Percentiles rank a stretch among this genome's conserved stretches.
Conservation (phyloP, 1,140 invertebrate genomes). For the Lethocerus indicus region DNA sequence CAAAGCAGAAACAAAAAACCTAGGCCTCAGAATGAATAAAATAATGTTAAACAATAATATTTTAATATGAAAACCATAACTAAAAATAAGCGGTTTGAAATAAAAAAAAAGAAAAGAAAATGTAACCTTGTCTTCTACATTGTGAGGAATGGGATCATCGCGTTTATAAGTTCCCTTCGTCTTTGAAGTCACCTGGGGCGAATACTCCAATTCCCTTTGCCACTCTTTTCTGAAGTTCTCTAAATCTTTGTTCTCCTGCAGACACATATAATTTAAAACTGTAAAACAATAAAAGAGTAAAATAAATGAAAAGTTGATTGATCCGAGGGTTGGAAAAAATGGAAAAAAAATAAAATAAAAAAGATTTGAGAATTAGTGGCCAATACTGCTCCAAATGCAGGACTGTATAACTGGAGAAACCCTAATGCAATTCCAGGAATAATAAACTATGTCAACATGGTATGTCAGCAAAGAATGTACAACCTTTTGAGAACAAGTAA, state of each 20-base stretch:
- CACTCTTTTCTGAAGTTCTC: constrained; percentile 12
- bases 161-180: background rate
- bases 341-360: background rate
- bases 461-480: too few relatives aligned
- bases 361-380: background rate
- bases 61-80: background rate
- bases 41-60: background rate
- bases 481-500: too few relatives aligned
- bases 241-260: background rate
- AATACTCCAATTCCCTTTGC: constrained; percentile 11
- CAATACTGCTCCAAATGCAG: background rate
- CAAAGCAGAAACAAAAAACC: background rate
- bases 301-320: background rate
- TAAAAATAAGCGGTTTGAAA: background rate
- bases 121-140: constrained; percentile 12
- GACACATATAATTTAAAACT: background rate
- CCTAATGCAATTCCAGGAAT: too few relatives aligned
- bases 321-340: background rate
- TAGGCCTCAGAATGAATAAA: background rate
- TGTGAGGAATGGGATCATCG: background rate
- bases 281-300: background rate
- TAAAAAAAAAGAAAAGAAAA: too few relatives aligned
- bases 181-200: background rate
- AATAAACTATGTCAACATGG: too few relatives aligned
- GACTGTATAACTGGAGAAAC: too few relatives aligned